These are phyloP conservation scores for Phorcus lineatus DNA, from an alignment of 2,888 invertebrate species.

Conservation along the genomic window DNA sequence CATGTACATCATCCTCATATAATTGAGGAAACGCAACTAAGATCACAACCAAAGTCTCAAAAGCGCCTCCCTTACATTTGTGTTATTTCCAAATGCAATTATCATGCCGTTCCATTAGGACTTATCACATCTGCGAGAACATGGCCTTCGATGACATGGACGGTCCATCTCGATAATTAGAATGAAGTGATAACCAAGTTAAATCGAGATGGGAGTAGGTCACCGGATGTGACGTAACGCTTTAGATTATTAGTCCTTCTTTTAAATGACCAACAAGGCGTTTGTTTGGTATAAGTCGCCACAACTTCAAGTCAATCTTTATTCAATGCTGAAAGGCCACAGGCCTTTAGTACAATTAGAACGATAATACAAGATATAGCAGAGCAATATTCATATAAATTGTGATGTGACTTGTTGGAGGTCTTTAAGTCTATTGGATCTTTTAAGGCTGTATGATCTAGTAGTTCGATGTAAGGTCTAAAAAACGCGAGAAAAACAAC, in stretches of 20 bases:
- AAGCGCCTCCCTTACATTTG: background rate
- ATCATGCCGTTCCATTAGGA: constrained; percentile 8
- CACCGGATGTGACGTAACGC: background rate
- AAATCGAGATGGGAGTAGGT: background rate
- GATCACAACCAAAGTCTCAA: background rate
- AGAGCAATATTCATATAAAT: no score
- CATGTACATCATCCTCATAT: constrained; percentile 13
- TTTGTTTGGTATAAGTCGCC: no score
- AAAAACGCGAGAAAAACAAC: no score
- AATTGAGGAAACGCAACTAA: background rate
- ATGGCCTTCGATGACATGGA: background rate
- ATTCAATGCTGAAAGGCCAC: no score
- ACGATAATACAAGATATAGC: no score
- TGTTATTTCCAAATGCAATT: constrained; percentile 17
- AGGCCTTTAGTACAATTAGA: no score
- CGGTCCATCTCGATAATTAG: background rate
- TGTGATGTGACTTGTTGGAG: no score
- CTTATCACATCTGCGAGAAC: background rate
- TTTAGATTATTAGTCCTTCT: background rate
- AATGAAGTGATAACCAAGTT: background rate
- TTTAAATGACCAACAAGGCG: background rate
- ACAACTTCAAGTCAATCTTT: no score
- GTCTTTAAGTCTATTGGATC: no score
- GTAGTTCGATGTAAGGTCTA: no score
- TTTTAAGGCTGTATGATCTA: no score